Evolutionary conservation across 2,888 invertebrate genomes (phyloP).

Genomic region (Coecobrya sp.): DNA sequence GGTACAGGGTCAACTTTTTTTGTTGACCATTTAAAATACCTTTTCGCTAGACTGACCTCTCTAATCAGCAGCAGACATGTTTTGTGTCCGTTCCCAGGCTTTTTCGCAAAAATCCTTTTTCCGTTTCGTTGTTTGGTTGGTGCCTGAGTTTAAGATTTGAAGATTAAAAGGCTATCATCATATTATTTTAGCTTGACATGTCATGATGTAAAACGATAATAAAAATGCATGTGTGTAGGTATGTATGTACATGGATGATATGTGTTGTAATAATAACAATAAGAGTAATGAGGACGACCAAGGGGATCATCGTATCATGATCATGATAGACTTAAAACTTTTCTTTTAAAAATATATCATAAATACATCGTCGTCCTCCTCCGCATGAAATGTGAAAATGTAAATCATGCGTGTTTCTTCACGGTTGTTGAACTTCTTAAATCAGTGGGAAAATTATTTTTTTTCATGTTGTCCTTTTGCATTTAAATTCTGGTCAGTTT

Average conservation of each 20-base stretch:
- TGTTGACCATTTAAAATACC: conserved; percentile 79
- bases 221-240: neutral
- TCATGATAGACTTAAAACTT: conserved; percentile 2
- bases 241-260: neutral
- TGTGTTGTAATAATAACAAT: conserved; percentile 3
- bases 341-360: neutral
- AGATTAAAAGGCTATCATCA: conserved; percentile 60
- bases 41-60: conserved; percentile 81
- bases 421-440: conserved; percentile 78
- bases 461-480: neutral
- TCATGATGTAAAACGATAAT: conserved; percentile 31
- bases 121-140: conserved; percentile 62
- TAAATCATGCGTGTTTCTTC: conserved; percentile 75
- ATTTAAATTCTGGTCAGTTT: conserved; percentile 77
- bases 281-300: neutral
- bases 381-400: conserved; percentile 12
- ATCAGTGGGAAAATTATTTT: conserved; percentile 42
- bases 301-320: conserved; percentile 18
- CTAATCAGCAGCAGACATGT: conserved; percentile 74
- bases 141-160: conserved; percentile 42
- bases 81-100: conserved; percentile 81
- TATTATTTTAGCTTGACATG: conserved; percentile 18
- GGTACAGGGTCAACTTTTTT: conserved; percentile 78
- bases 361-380: conserved; percentile 49
- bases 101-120: conserved; percentile 78